phyloP scores from a whole-genome alignment of 2,797 vertebrate species.

The Onychomys leucogaster region DNA sequence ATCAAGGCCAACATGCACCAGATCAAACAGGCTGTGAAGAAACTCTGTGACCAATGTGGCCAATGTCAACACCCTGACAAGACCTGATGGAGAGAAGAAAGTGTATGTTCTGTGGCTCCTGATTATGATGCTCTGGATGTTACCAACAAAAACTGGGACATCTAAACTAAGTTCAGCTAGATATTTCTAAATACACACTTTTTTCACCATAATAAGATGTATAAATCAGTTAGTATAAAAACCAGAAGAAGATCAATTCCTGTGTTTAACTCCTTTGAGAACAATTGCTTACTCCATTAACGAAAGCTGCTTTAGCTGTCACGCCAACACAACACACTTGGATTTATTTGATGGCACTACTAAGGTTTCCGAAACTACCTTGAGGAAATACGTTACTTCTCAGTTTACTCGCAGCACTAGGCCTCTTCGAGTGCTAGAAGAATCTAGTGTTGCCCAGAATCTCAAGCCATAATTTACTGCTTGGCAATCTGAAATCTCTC shows the following conservation, averaged over 20 bases:
- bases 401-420: background rate
- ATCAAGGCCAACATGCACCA: background rate
- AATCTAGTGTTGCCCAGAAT: background rate
- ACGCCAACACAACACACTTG: background rate
- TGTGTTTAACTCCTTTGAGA: background rate
- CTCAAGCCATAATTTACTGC: background rate
- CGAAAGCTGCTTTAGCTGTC: conserved; percentile 12
- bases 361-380: conserved; percentile 38
- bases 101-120: background rate
- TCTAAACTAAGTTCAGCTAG: background rate
- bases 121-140: background rate
- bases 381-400: conserved; percentile 33
- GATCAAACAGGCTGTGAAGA: background rate
- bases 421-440: background rate
- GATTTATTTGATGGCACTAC: background rate
- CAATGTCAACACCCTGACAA: background rate
- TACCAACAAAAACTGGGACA: background rate
- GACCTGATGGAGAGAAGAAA: background rate
- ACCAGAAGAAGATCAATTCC: background rate
- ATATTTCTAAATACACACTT: background rate
- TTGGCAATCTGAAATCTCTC: background rate
- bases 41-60: background rate
- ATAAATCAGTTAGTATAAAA: background rate
- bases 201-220: background rate
- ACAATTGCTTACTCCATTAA: background rate